phyloP scores from a whole-genome alignment of 2,888 invertebrate genomes.

The Liodrosophila aerea region DNA sequence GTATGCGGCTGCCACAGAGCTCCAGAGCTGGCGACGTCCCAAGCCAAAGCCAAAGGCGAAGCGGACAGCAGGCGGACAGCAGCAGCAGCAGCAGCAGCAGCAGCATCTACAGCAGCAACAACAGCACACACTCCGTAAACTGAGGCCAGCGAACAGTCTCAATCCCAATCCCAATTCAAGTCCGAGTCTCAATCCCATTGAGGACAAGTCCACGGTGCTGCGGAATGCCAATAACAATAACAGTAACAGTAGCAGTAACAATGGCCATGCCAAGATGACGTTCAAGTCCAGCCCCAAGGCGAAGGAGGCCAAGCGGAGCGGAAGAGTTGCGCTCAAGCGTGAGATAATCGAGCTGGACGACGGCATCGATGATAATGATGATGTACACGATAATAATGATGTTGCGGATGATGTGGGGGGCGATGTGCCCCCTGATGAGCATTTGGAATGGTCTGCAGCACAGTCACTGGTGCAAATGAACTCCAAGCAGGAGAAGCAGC shows the following conservation, averaged over 20 bases:
- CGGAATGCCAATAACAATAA: conserved; percentile 62
- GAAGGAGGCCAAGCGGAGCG: conserved; percentile 51
- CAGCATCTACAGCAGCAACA: conserved; percentile 14
- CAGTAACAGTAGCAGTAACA: conserved; percentile 44
- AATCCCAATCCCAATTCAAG: conserved; percentile 12
- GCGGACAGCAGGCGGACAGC: conserved; percentile 23
- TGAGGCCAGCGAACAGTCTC: too few species aligned
- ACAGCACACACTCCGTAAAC: not conserved
- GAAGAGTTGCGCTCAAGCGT: conserved; percentile 58
- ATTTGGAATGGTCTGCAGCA: conserved; percentile 81
- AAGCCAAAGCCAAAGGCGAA: conserved; percentile 49
- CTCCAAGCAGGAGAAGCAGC: conserved; percentile 78
- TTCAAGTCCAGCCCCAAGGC: conserved; percentile 51
- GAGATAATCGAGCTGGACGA: conserved; percentile 60
- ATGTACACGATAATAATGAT: conserved; percentile 17
- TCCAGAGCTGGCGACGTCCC: conserved; percentile 68
- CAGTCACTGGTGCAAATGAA: conserved; percentile 82
- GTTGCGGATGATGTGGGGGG: conserved; percentile 41
- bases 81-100: conserved; percentile 19
- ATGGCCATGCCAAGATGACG: conserved; percentile 47
- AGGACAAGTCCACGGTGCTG: conserved; percentile 64
- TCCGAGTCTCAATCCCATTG: conserved; percentile 36
- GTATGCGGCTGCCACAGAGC: conserved; percentile 54
- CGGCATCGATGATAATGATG: conserved; percentile 34
- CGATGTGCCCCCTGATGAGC: conserved; percentile 36